Base-by-base conservation (phyloP, 2,113 vertebrate species). In the Channa argus region DNA sequence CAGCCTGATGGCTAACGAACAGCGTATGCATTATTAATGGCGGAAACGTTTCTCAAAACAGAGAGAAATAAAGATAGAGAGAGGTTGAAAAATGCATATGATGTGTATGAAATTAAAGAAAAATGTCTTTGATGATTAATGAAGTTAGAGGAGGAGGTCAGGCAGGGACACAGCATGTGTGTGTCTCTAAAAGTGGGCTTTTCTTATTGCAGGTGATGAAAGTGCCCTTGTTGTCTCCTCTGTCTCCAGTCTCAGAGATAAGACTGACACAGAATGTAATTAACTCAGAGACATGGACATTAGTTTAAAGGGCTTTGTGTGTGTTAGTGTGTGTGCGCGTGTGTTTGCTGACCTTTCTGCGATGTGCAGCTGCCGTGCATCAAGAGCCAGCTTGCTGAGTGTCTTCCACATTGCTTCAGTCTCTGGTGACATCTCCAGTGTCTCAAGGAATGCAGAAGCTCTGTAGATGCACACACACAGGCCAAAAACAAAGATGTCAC, bases 351-450 rank as follows among this genome's bases (percentile, higher is more conserved):
- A 99, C 98, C 98, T 97, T 88, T 99, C 96, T 3, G 97, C 96
- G n/a, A 98, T 93, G 86, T 97, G 96, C 56, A 99, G 95, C 84
- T 98, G 96, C 65, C 80, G 91, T 0, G 93, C 95, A 86, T 97
- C 95, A 41, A 99, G 87, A 2, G 96, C 94, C 88, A 98, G 92
- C 64, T 94, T 96, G 86, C 96, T 97, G 61, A 99, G 93, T 0
- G 94, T 99, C 83, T 94, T 98, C 98, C 98, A 99, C 98, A 99
- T 99, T 76, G 97, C 97, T 83, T 99, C 97, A 0, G 96, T 96
- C 91, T 99, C 97, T 2, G 95, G 38, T 2, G 95, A 97, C 97
- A 97, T 97, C 74, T 98, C 96, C 89, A 97, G 88, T 0, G 96
- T 98, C 92, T 99, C 98, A 43, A 99, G 83, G 90, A 97, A 99